Evolutionary conservation across 1,140 invertebrate genomes (phyloP).

Genomic region (Drosophila orena): DNA sequence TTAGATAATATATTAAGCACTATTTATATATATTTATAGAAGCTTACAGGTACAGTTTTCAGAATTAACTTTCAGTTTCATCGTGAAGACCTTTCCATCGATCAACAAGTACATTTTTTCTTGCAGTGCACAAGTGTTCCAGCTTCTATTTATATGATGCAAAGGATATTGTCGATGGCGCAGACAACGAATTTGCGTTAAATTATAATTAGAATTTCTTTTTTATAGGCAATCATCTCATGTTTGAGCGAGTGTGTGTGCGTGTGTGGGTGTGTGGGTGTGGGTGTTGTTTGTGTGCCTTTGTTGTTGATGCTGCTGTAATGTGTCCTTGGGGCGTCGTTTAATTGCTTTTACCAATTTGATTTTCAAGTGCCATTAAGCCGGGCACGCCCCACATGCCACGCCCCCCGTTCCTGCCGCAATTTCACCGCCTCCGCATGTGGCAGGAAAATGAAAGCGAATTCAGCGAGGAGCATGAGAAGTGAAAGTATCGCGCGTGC

Average conservation of each 20-base stretch:
- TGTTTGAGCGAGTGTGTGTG: conserved; percentile 27
- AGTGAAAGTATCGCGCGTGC: conserved; percentile 81
- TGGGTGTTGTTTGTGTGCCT: conserved; percentile 34
- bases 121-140: conserved; percentile 10
- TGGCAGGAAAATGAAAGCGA: conserved; percentile 68
- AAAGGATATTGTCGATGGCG: conserved; percentile 55
- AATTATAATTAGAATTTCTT: conserved; percentile 84
- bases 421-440: conserved; percentile 45
- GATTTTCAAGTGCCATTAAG: conserved; percentile 85
- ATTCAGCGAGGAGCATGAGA: conserved; percentile 18
- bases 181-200: conserved; percentile 79
- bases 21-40: too few relatives aligned
- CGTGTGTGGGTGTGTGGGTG: conserved; percentile 30
- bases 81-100: not conserved
- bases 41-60: too few relatives aligned
- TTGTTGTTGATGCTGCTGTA: conserved; percentile 70
- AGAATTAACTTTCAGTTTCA: too few relatives aligned
- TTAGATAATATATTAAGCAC: too few relatives aligned
- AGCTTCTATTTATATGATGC: conserved; percentile 26
- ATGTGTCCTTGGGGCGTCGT: conserved; percentile 85
- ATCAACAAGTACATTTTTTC: not conserved
- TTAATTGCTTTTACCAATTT: conserved; percentile 85
- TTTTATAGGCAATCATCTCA: conserved; percentile 78
- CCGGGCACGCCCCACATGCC: conserved; percentile 60
- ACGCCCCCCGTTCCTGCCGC: not conserved